Base-by-base conservation (phyloP, 2,888 invertebrate genomes). In the Eupithecia abbreviata region DNA sequence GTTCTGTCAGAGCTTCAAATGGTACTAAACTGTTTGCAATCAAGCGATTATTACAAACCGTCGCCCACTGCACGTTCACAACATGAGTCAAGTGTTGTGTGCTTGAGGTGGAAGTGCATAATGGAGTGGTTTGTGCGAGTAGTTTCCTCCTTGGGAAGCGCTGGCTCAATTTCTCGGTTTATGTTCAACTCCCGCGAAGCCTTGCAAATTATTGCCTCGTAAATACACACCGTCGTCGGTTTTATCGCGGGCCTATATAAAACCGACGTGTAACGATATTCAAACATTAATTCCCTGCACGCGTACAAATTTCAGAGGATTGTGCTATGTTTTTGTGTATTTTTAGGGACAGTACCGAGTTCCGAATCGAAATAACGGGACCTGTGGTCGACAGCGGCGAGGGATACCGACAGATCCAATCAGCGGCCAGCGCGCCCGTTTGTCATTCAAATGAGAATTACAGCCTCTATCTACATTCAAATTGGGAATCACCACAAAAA, bases 401-500 rank as follows among this genome's bases (percentile, higher is more conserved):
- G 43, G 65, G 67, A 51, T 15, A 71, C 71, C 72, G 42, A 18
- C 55, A n/a, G 72, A 77, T 77, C 79, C 80, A 81, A 80, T 79
- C 81, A 81, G 76, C 78, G 76, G 73, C 66, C 72, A 75, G 0
- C 18, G 67, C 69, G 47, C 10, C 73, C 80, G 79, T 81, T 80
- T 81, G 76, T 79, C 79, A 82, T 90, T 89, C 86, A 84, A 87
- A 90, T 88, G 86, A 87, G 85, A 86, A 88, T 89, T 85, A 87
- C 85, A 81, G 80, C 80, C 83, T 85, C 84, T 82, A 88, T 89
- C 86, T 88, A 85, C 86, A 90, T 90, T 87, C 84, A 88, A 90
- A 90, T 90, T 88, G 85, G 80, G 88, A 88, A 88, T 90, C 89
- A 89, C 89, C 87, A 87, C 88, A 89, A 88, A 88, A 87, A 83